Conservation (phyloP, 2,888 invertebrate genomes). For the Glyphotaelius pellucidus region DNA sequence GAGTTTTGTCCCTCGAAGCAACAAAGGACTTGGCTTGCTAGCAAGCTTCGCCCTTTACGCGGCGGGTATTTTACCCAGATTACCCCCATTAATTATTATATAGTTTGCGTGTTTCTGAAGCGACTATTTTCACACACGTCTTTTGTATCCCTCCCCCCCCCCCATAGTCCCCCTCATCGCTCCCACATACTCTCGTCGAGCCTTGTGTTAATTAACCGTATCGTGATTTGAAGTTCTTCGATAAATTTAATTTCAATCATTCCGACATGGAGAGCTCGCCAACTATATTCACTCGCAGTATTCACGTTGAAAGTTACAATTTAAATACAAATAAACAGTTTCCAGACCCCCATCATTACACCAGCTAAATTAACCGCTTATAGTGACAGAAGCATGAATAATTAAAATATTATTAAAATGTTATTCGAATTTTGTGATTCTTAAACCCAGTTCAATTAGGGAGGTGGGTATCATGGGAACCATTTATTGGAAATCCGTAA, state of each 20-base stretch:
- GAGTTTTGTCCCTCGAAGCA: not conserved
- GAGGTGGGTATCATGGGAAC: too few species aligned
- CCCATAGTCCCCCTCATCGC: not conserved
- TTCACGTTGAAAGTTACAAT: not conserved
- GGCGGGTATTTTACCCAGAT: not conserved
- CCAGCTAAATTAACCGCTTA: too few species aligned
- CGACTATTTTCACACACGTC: slow-evolving; percentile 46
- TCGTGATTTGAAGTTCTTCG: slow-evolving; percentile 9
- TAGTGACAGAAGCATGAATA: too few species aligned
- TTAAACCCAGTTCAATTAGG: too few species aligned
- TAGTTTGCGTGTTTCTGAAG: slow-evolving; percentile 42
- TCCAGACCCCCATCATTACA: not conserved
- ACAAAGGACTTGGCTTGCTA: slow-evolving; percentile 5
- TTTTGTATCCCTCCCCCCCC: slow-evolving; percentile 16
- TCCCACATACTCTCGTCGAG: not conserved
- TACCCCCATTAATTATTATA: slow-evolving; percentile 39
- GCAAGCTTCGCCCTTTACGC: slow-evolving; percentile 27
- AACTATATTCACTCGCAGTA: not conserved
- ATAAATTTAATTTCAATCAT: slow-evolving; percentile 24
- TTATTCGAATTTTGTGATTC: too few species aligned
- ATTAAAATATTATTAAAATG: too few species aligned
- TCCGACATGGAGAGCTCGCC: not conserved
- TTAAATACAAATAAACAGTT: not conserved
- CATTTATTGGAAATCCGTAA: too few species aligned
- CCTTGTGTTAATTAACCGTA: slow-evolving; percentile 15